A percentile compares a stretch with the other conserved stretches of the same genome.
Evolutionary conservation across 1,140 invertebrate species (phyloP).

Genomic region (Drosophila azteca): DNA sequence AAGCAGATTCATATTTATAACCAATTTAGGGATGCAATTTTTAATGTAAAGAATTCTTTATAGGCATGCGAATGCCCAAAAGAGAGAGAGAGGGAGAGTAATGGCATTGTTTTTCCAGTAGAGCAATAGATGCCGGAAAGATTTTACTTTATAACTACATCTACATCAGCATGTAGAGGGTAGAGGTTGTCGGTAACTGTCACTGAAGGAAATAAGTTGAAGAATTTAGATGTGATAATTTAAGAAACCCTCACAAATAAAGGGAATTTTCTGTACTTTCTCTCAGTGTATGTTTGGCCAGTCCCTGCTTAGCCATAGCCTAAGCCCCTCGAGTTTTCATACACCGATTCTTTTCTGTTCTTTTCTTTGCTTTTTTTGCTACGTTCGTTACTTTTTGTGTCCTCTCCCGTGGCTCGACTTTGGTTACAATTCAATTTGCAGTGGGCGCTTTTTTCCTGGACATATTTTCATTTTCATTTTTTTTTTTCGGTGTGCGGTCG

Average conservation of each 20-base stretch:
- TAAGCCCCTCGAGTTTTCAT: constrained; percentile 36
- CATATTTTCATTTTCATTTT: constrained; percentile 34
- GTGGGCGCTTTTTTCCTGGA: constrained; percentile 56
- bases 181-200: too few relatives aligned
- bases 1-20: too few relatives aligned
- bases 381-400: not conserved
- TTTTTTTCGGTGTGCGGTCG: constrained; percentile 12
- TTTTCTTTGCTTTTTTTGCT: constrained; percentile 11
- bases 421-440: constrained; percentile 82
- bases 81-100: too few relatives aligned
- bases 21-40: too few relatives aligned
- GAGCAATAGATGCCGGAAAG: not conserved
- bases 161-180: not conserved
- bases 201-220: too few relatives aligned
- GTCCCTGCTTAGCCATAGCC: constrained; percentile 64
- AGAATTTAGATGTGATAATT: too few relatives aligned
- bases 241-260: too few relatives aligned
- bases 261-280: not conserved
- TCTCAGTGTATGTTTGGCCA: constrained; percentile 14
- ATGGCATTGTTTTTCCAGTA: not conserved
- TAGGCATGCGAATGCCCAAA: not conserved
- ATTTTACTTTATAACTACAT: too few relatives aligned
- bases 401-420: constrained; percentile 56
- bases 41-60: too few relatives aligned
- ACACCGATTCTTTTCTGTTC: constrained; percentile 1